Base-by-base conservation (phyloP, 1,140 invertebrate species). In the Halesus radiatus region DNA sequence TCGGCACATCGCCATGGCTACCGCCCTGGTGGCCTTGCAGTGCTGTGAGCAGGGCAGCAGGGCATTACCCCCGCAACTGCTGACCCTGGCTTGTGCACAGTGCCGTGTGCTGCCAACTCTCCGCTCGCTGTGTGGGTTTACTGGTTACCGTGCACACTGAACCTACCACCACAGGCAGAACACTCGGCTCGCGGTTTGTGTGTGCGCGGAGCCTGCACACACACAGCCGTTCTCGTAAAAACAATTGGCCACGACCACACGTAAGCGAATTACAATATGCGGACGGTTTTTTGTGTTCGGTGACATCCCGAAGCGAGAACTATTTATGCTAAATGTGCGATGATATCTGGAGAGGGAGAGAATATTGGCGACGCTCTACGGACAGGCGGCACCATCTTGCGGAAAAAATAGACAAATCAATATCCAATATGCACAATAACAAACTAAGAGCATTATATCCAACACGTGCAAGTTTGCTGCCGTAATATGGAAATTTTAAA, bases 1-100 rank as follows among this genome's bases (percentile, higher is more conserved):
- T 8, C 53, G 78, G 60, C 52, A 76, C 68, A 75, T 58, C 70
- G 73, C 80, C 58, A 62, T 68, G 82, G 58, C 82, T 83, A 81
- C 82, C 60, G 77, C 82, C 82, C 82, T 83, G 82, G 82, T 83
- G 82, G 82, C 82, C 82, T 83, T 83, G 80, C 82, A 83, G 58
- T 78, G 78, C 77, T 81, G 77, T 79, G 82, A 76, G 82, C 82
- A 58, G 82, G 82, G 82, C 82, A 76, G 82, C 82, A 64, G 82
- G 82, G 82, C 82, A 83, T 81, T 83, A 83, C 76, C 80, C 82
- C 66, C 82, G 81, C 58, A 79, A 62, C 72, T 74, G 81, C 82
- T 83, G 82, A 83, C 82, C 82, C 82, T 83, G 82, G 80, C 82
- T 73, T 79, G 76, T 81, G 82, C 82, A 83, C 79, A 78, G 72